Evolutionary conservation across 2,113 vertebrate genomes (phyloP).

Genomic region (Corydoras maculifer): DNA sequence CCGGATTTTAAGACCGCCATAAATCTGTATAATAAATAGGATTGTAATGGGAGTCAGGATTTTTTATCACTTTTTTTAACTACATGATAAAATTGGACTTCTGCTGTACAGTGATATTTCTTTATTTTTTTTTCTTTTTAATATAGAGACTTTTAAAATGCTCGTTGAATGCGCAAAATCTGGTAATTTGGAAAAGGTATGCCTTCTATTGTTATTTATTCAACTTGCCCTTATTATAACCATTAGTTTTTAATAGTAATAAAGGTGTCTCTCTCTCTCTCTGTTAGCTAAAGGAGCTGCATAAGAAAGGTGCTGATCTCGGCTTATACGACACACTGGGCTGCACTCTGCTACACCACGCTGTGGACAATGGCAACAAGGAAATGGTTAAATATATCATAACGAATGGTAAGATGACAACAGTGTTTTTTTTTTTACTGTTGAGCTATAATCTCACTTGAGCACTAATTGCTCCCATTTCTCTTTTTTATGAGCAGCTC

Average conservation of each 20-base stretch:
- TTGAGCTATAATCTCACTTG: not conserved
- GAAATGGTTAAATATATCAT: slow-evolving; percentile 86
- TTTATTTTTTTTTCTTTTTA: slow-evolving; percentile 4
- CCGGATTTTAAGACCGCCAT: no score
- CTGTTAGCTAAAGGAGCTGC: slow-evolving; percentile 76
- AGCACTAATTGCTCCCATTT: not conserved
- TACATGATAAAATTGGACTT: not conserved
- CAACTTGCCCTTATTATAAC: not conserved
- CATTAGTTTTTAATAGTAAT: not conserved
- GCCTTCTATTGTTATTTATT: slow-evolving; percentile 19
- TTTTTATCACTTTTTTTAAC: no score
- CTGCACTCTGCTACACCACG: slow-evolving; percentile 82
- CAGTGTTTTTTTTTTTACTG: not conserved
- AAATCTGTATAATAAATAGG: no score
- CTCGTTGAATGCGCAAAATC: slow-evolving; percentile 74
- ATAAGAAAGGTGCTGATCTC: slow-evolving; percentile 73
- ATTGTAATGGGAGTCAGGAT: no score
- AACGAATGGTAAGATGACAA: slow-evolving; percentile 70
- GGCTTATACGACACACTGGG: slow-evolving; percentile 67
- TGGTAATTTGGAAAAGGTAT: slow-evolving; percentile 75
- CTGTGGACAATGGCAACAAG: slow-evolving; percentile 74
- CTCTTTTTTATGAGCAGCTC: slow-evolving; percentile 60
- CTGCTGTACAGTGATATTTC: not conserved
- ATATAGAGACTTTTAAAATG: slow-evolving; percentile 55
- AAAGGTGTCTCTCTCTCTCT: not conserved